Conservation (phyloP, 2,797 vertebrate genomes). For the Neostethus bicornis region DNA sequence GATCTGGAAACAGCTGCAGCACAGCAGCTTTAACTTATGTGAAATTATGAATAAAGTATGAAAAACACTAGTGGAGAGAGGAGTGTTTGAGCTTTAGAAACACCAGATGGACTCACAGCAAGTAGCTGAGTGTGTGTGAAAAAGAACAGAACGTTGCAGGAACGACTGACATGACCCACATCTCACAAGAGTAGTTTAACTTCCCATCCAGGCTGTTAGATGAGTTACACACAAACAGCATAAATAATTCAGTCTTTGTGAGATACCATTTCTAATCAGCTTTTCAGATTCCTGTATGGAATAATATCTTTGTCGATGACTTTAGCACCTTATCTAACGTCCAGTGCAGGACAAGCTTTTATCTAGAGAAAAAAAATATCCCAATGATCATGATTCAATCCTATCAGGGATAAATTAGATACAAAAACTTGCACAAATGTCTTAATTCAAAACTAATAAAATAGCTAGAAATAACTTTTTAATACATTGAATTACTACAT, state of each 20-base stretch:
- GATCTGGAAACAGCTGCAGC: slow-evolving; percentile 32
- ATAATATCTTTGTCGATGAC: neutral
- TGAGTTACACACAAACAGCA: neutral
- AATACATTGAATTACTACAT: too few relatives aligned
- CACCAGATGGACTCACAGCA: neutral
- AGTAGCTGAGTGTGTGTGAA: neutral
- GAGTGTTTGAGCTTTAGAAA: neutral
- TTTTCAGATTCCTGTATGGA: neutral
- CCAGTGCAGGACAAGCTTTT: too few relatives aligned
- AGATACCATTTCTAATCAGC: neutral
- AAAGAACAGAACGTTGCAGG: neutral
- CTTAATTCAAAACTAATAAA: too few relatives aligned
- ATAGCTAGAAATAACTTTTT: too few relatives aligned
- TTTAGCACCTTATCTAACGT: neutral
- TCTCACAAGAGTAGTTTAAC: neutral
- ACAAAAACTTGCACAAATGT: too few relatives aligned
- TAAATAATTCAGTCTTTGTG: neutral
- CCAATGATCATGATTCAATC: neutral
- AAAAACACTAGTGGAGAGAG: neutral
- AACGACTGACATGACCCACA: neutral
- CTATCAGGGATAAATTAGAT: neutral
- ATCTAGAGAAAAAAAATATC: too few relatives aligned
- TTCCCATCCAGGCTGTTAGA: neutral
- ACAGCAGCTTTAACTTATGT: neutral
- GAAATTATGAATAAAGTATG: slow-evolving; percentile 27